Percentiles rank a stretch among this genome's conserved stretches.
Evolutionary conservation across 2,113 vertebrate species (phyloP).

Genomic region (Macquaria ambigua): DNA sequence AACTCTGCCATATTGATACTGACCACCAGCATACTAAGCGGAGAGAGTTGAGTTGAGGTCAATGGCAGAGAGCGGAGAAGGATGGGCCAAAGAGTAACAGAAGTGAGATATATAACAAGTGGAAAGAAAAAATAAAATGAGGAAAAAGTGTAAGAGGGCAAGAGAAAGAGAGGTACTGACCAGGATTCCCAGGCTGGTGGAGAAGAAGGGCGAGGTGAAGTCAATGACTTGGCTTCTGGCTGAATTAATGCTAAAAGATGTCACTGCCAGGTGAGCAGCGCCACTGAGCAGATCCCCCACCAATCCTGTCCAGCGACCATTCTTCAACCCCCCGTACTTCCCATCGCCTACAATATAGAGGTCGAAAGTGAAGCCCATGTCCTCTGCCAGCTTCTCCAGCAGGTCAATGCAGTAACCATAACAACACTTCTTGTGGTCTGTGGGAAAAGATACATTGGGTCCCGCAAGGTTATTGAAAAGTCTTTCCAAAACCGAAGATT

Average conservation of each 20-base stretch:
- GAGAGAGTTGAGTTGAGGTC: slow-evolving; percentile 58
- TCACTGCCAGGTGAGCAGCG: slow-evolving; percentile 93
- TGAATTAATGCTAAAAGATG: slow-evolving; percentile 96
- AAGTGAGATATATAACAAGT: slow-evolving; percentile 10
- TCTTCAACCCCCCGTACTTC: slow-evolving; percentile 91
- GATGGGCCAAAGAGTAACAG: slow-evolving; percentile 19
- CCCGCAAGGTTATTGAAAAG: slow-evolving; percentile 81
- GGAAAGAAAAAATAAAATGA: slow-evolving; percentile 1
- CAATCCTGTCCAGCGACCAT: slow-evolving; percentile 93
- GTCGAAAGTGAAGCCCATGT: slow-evolving; percentile 92
- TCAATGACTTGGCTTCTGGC: slow-evolving; percentile 94
- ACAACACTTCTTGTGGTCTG: slow-evolving; percentile 88
- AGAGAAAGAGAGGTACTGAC: slow-evolving; percentile 58
- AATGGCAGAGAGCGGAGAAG: slow-evolving; percentile 47
- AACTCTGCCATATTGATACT: slow-evolving; percentile 44
- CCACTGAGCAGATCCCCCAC: slow-evolving; percentile 94
- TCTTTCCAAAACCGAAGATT: slow-evolving; percentile 64
- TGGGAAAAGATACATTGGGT: slow-evolving; percentile 70
- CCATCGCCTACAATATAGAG: slow-evolving; percentile 96
- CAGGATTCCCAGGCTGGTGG: slow-evolving; percentile 96
- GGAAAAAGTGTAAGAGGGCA: not conserved
- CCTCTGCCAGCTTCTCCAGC: slow-evolving; percentile 92
- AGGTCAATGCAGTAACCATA: slow-evolving; percentile 97
- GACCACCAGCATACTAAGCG: slow-evolving; percentile 57
- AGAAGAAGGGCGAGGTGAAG: slow-evolving; percentile 98